A percentile compares a stretch with the other conserved stretches of the same genome.
Conservation (phyloP, 1,140 invertebrate species). For the Formica selysi region DNA sequence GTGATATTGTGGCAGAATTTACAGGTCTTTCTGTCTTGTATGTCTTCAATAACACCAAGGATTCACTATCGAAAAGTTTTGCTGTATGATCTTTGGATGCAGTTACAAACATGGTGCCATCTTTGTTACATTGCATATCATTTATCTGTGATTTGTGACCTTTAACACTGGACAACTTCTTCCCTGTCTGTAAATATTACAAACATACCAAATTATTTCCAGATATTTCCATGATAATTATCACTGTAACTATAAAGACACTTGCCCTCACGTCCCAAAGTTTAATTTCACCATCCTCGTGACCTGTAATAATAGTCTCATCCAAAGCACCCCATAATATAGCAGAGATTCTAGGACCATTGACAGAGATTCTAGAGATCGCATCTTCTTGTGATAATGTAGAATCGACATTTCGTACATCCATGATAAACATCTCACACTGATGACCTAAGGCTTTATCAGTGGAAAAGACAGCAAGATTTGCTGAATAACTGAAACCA, state of each 20-base stretch:
- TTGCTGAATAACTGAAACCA: constrained; percentile 97
- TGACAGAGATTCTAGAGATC: constrained; percentile 89
- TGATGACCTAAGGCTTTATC: constrained; percentile 96
- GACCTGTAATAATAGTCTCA: constrained; percentile 96
- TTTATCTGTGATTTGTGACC: constrained; percentile 96
- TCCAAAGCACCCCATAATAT: constrained; percentile 97
- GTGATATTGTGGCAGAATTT: constrained; percentile 98
- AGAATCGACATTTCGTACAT: constrained; percentile 91
- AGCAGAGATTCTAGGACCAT: constrained; percentile 94
- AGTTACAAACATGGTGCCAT: constrained; percentile 98
- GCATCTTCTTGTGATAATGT: constrained; percentile 87
- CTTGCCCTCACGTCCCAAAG: constrained; percentile 96
- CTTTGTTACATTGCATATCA: constrained; percentile 97
- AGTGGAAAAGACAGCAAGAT: constrained; percentile 96
- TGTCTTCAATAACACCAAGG: constrained; percentile 94
- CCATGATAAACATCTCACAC: constrained; percentile 96
- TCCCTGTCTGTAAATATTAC: constrained; percentile 89
- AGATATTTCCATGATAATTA: constrained; percentile 13
- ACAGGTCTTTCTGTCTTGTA: constrained; percentile 99
- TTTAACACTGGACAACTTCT: constrained; percentile 91
- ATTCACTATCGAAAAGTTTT: constrained; percentile 96
- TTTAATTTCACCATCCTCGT: constrained; percentile 96
- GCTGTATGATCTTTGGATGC: constrained; percentile 98
- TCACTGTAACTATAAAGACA: constrained; percentile 46
- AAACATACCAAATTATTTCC: constrained; percentile 2